Evolutionary conservation across 2,113 vertebrate species (phyloP).

Genomic region (Anoura caudifer): DNA sequence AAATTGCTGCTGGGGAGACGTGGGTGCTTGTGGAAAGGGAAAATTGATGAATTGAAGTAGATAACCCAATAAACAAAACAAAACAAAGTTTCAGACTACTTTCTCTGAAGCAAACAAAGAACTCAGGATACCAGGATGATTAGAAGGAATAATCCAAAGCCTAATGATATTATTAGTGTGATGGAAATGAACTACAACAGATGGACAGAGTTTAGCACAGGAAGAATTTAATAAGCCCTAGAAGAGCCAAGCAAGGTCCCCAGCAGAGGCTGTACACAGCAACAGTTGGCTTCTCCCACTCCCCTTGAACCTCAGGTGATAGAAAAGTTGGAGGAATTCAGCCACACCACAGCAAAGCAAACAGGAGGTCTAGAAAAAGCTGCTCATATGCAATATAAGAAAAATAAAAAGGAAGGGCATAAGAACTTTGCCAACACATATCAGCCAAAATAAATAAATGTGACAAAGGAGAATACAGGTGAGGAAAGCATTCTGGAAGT

Average conservation of each 20-base stretch:
- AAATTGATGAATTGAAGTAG: not conserved
- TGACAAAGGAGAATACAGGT: not conserved
- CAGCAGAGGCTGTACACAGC: not conserved
- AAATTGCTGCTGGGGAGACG: not conserved
- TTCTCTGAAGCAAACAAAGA: not conserved
- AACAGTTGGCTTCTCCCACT: not conserved
- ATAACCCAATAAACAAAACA: not conserved
- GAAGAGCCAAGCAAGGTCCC: not conserved
- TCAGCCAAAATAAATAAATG: conserved; percentile 13
- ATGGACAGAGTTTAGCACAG: not conserved
- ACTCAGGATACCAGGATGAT: not conserved
- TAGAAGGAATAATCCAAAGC: not conserved
- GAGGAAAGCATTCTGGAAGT: not conserved
- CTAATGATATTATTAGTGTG: not conserved
- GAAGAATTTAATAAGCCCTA: not conserved
- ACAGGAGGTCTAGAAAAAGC: not conserved
- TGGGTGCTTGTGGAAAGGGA: not conserved
- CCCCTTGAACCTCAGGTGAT: not conserved
- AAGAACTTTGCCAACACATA: not conserved
- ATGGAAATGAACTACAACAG: not conserved
- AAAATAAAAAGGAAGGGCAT: not conserved
- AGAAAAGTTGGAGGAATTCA: not conserved
- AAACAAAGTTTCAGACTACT: not conserved
- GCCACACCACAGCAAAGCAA: not conserved
- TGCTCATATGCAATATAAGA: not conserved